Conservation (phyloP, 2,113 vertebrate species). For the Apodemus sylvaticus region DNA sequence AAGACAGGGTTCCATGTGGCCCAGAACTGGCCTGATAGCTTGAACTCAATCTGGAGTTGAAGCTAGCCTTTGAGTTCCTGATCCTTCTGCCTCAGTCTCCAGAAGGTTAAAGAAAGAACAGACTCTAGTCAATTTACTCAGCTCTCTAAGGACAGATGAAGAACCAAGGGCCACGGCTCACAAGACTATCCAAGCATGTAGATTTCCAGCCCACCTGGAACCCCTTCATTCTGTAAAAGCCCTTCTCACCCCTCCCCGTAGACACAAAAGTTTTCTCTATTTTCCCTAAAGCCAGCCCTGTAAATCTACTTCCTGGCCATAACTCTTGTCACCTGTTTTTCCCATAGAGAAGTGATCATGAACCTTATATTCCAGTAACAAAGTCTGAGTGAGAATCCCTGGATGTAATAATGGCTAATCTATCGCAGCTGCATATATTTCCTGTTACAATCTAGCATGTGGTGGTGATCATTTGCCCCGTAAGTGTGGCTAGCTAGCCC, state of each 20-base stretch:
- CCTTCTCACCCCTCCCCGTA: background rate
- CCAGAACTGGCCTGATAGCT: background rate
- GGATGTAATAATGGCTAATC: background rate
- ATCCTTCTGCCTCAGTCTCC: background rate
- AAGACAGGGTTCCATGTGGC: background rate
- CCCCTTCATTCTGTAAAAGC: background rate
- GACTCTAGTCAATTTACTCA: background rate
- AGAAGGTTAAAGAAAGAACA: background rate
- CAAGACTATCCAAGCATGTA: background rate
- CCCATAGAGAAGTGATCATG: background rate
- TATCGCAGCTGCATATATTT: background rate
- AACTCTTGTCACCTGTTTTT: background rate
- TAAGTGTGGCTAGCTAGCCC: background rate
- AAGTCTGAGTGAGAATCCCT: background rate
- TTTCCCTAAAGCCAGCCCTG: background rate
- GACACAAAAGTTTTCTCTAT: background rate
- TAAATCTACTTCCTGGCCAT: background rate
- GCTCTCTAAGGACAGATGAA: background rate
- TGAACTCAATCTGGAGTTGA: background rate
- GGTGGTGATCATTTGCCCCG: background rate
- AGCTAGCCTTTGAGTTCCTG: background rate
- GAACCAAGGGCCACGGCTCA: background rate
- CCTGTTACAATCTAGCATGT: background rate
- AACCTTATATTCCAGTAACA: background rate
- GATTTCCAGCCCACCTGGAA: background rate